Evolutionary conservation across 2,113 vertebrate genomes (phyloP), one percentile per base, ranked within the genome.

Genomic region (Myiozetetes cayanensis): DNA sequence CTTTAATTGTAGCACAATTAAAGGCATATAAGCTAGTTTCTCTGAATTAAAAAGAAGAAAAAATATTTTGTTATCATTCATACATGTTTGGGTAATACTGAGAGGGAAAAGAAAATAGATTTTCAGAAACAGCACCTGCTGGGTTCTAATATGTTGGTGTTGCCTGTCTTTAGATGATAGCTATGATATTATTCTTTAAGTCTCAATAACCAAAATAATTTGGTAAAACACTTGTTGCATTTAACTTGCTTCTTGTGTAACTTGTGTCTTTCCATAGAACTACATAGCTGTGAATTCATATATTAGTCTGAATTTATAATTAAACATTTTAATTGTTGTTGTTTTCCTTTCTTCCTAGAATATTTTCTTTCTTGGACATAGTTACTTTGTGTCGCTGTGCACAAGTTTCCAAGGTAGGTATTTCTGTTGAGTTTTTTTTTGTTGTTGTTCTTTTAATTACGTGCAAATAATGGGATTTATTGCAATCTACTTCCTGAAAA

Each of bases 331-430:
- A 81, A 86, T 84, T 90, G 24, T 87, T 68, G 5, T 67, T 94
- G 16, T 96, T 95, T 87, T 39, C 47, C 52, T 98, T 96, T 97
- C 79, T 96, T 96, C 94, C 79, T 95, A 99, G 99, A 98, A 99
- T 99, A 98, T 99, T 99, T 98, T 99, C 99, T 97, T 99, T 99
- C 97, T 97, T 99, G 97, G 99, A 99, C 94, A 99, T 99, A 98
- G 98, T 99, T 88, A 99, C 99, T 81, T 97, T 99, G 89, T 99
- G 99, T 96, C 98, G 99, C 93, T 99, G 99, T 97, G 99, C 99
- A 86, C 99, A 99, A 96, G 99, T 99, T 92, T 99, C 99, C 85
- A 99, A 99, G 99, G 99, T 99, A 98, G 28, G 93, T 96, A 53
- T 95, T 95, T 77, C 94, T 94, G 30, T 58, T 41, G n/a, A n/a